phyloP scores from a whole-genome alignment of 2,797 vertebrate species.

The Chelon auratus region DNA sequence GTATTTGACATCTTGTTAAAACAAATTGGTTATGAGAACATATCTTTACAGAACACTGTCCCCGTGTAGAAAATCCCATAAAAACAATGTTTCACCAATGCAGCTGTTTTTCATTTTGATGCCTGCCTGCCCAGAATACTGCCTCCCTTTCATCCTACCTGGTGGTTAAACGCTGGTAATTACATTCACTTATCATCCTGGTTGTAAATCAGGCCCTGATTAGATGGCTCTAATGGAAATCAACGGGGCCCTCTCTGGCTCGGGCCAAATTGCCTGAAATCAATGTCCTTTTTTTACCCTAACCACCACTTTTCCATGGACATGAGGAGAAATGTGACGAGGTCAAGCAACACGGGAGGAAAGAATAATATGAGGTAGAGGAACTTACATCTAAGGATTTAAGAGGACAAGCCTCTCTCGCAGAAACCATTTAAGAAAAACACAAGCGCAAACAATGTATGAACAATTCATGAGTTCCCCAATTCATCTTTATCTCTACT shows the following conservation, averaged over 20 bases:
- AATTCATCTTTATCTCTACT: constrained; percentile 36
- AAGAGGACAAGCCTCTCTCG: background rate
- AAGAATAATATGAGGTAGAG: constrained; percentile 6
- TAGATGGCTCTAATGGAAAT: constrained; percentile 61
- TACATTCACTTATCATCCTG: constrained; percentile 65
- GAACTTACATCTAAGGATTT: background rate
- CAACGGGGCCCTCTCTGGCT: constrained; percentile 47
- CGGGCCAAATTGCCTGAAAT: constrained; percentile 52
- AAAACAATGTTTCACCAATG: background rate
- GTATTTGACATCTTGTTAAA: background rate
- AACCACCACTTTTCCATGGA: constrained; percentile 36
- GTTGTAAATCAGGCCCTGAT: constrained; percentile 66
- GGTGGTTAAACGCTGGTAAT: constrained; percentile 61
- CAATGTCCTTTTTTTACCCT: constrained; percentile 46
- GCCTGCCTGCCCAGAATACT: background rate
- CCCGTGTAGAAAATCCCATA: background rate
- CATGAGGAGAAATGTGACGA: constrained; percentile 15
- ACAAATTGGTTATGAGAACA: background rate
- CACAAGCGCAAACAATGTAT: background rate
- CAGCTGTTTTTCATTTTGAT: background rate
- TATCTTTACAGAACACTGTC: background rate
- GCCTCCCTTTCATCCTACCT: constrained; percentile 28
- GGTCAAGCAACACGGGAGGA: constrained; percentile 12
- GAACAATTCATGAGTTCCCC: background rate
- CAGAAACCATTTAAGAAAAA: background rate